Base-by-base conservation (phyloP, 2,797 vertebrate genomes). In the Sus cebifrons region DNA sequence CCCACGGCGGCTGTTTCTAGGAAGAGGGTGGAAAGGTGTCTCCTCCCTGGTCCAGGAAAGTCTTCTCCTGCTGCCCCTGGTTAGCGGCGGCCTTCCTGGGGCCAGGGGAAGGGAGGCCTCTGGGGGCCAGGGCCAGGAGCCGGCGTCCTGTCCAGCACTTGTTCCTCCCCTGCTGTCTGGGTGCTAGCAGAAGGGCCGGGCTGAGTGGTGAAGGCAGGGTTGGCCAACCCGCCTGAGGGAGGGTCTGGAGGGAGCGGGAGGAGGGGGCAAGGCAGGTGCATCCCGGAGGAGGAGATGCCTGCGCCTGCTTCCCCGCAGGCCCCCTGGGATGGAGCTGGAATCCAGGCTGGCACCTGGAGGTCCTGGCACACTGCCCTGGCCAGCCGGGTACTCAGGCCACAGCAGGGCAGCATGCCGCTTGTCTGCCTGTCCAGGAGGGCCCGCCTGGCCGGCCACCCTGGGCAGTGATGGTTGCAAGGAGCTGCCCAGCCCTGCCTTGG, bases 281-380 rank as follows among this genome's bases (percentile, higher is more conserved):
- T 91, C 93, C 90, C 74, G 16, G 68, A 58, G 77, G 44, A 96
- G 93, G 56, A 74, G 90, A 91, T 64, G 89, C 85, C 52, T 14
- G 64, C 36, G 58, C 84, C 84, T 44, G 95, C 75, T 87, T 68
- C 78, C 70, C 73, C 2, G 20, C 64, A 18, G 77, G 71, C 82
- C 94, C 96, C 96, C 79, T 81, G 75, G 93, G 89, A 93, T 89
- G 95, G 64, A 91, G 79, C 86, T 89, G 95, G 95, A 94, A 90
- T 96, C 95, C 94, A 97, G 88, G 85, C 97, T 97, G 97, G 96
- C 97, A 98, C 97, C 98, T 98, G 97, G 97, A 97, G 85, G 84
- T 96, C 65, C 95, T 97, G 97, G 97, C 97, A 90, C 54, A 5
- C 62, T 94, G 96, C 97, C 96, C 85, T 97, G 85, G 93, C 73